Conservation (phyloP, 1,140 invertebrate genomes). For the Danaus plexippus region DNA sequence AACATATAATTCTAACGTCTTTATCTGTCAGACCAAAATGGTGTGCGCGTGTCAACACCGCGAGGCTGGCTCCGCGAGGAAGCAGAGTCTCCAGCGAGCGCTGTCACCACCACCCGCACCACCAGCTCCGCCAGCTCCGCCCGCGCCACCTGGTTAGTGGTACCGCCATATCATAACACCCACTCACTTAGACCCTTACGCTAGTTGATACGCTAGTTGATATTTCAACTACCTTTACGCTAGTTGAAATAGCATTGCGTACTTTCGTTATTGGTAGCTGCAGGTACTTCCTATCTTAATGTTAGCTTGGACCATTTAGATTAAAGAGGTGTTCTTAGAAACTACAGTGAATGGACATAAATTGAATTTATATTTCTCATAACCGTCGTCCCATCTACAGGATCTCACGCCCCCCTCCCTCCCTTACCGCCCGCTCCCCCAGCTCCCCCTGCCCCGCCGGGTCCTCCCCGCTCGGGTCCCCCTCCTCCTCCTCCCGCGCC, state of each 20-base stretch:
- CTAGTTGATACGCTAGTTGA: too few relatives aligned
- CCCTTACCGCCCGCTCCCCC: conserved; percentile 70
- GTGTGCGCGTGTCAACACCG: conserved; percentile 66
- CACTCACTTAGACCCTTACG: too few relatives aligned
- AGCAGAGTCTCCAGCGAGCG: conserved; percentile 60
- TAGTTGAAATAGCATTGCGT: too few relatives aligned
- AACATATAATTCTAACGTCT: too few relatives aligned
- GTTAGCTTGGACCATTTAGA: background rate
- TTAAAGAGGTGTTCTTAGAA: background rate
- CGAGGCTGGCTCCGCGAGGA: conserved; percentile 54
- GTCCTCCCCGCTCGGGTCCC: conserved; percentile 1
- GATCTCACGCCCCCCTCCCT: conserved; percentile 38
- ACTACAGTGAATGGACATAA: background rate
- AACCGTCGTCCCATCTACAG: conserved; percentile 28
- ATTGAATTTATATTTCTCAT: background rate
- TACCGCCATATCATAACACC: too few relatives aligned
- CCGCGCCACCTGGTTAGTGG: conserved; percentile 26
- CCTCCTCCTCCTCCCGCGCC: conserved; percentile 34
- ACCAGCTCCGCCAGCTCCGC: conserved; percentile 45
- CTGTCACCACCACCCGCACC: conserved; percentile 68
- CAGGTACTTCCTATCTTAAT: too few relatives aligned
- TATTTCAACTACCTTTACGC: too few relatives aligned
- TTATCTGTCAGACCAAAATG: conserved; percentile 52
- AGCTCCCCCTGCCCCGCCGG: conserved; percentile 38
- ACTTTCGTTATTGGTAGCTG: too few relatives aligned